Conservation (phyloP, 53 echinoderm and acorn worm species). For the Stichopus horrens region DNA sequence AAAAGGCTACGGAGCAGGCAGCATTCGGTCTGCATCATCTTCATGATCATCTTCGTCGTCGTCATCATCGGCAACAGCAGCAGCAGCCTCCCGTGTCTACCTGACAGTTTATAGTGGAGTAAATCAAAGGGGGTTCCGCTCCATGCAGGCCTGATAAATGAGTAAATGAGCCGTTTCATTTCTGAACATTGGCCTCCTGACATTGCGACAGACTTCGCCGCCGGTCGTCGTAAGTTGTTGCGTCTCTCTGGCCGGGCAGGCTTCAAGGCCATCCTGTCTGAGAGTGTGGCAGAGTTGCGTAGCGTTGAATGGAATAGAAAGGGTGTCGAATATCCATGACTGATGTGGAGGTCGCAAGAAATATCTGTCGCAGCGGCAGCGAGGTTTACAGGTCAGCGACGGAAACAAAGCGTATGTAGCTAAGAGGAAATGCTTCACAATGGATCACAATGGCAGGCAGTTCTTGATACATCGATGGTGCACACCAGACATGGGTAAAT, state of each 20-base stretch:
- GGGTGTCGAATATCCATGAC: constrained; percentile 34
- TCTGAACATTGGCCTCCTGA: constrained; percentile 35
- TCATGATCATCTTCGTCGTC: too few species aligned
- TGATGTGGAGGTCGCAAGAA: constrained; percentile 12
- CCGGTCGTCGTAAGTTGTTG: constrained; percentile 30
- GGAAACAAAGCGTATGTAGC: background rate
- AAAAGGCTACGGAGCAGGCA: background rate
- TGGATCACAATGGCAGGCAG: too few species aligned
- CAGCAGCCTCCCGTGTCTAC: background rate
- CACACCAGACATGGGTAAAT: too few species aligned
- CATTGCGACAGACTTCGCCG: constrained; percentile 28
- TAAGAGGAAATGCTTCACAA: too few species aligned
- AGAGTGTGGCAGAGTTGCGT: constrained; percentile 26
- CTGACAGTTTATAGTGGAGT: constrained; percentile 40
- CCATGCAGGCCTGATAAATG: constrained; percentile 35
- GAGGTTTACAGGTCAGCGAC: background rate
- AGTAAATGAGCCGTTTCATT: constrained; percentile 45
- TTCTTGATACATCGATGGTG: too few species aligned
- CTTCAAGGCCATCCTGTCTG: constrained; percentile 42
- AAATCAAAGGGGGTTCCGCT: constrained; percentile 45
- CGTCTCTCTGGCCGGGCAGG: constrained; percentile 2
- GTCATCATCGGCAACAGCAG: too few species aligned
- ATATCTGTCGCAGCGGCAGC: background rate
- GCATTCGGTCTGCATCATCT: too few species aligned
- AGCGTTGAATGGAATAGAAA: constrained; percentile 12